Evolutionary conservation across 1,140 invertebrate genomes (phyloP).

Genomic region (Drosophila ironensis): DNA sequence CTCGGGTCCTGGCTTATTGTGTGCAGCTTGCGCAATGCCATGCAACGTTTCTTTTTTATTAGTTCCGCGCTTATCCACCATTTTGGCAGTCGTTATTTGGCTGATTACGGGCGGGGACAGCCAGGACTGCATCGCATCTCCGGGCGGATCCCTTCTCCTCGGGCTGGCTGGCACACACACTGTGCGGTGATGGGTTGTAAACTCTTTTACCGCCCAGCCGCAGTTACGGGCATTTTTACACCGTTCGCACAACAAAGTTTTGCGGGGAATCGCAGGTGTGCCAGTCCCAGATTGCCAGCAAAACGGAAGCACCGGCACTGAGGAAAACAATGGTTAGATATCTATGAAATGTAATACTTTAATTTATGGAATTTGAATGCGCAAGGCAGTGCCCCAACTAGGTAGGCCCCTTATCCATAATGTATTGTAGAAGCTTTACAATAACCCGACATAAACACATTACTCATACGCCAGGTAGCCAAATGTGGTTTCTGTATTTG

Average conservation of each 20-base stretch:
- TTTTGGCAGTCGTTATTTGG: slow-evolving; percentile 72
- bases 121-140: slow-evolving; percentile 49
- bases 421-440: no score
- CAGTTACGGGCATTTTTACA: slow-evolving; percentile 1
- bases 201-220: background rate
- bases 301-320: slow-evolving; percentile 5
- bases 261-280: slow-evolving; percentile 30
- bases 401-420: no score
- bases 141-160: no score
- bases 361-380: no score
- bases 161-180: background rate
- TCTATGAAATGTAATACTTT: no score
- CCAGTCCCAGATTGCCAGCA: slow-evolving; percentile 33
- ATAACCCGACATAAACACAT: no score
- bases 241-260: slow-evolving; percentile 30
- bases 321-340: background rate
- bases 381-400: no score
- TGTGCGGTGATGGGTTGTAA: slow-evolving; percentile 25
- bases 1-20: slow-evolving; percentile 25
- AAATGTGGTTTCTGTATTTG: no score
- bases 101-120: slow-evolving; percentile 73
- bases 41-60: slow-evolving; percentile 73
- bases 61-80: slow-evolving; percentile 73
- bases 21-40: slow-evolving; percentile 59
- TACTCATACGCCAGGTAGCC: no score